phyloP scores from a whole-genome alignment of 2,113 vertebrate genomes.

The Stictonetta naevosa region DNA sequence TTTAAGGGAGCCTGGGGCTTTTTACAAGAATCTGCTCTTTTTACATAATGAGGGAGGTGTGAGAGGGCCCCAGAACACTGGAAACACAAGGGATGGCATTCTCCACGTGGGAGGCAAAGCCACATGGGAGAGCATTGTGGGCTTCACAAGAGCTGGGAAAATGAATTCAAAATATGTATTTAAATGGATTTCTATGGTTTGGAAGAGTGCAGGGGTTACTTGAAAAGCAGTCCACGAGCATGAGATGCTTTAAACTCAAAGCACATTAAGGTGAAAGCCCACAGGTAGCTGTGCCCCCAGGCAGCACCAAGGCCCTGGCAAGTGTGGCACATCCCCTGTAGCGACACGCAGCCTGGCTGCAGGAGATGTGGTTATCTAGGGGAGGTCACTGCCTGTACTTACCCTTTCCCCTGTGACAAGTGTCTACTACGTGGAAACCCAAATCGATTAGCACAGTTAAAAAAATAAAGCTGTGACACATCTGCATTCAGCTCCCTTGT shows the following conservation, averaged over 20 bases:
- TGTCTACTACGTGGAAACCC: not conserved
- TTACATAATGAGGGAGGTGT: not conserved
- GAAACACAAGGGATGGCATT: not conserved
- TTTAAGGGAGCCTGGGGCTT: not conserved
- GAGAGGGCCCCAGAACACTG: not conserved
- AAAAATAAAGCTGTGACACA: not conserved
- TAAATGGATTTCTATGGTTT: not conserved
- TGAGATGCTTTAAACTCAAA: not conserved
- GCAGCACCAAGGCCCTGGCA: accelerated
- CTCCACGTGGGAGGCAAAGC: not conserved
- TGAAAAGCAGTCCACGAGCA: not conserved
- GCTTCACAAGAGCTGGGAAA: not conserved
- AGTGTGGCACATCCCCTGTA: accelerated
- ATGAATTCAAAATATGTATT: not conserved
- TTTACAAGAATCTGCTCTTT: not conserved
- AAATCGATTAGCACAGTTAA: not conserved
- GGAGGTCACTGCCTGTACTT: not conserved
- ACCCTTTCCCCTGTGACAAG: not conserved
- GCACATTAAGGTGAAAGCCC: not conserved
- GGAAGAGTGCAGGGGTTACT: not conserved
- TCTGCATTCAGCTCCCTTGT: not conserved
- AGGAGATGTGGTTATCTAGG: not conserved
- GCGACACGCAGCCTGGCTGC: not conserved
- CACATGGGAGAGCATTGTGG: not conserved
- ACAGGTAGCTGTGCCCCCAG: not conserved